Evolutionary conservation across 2,888 invertebrate genomes (phyloP).

Genomic region (Chrysotoxum bicinctum): DNA sequence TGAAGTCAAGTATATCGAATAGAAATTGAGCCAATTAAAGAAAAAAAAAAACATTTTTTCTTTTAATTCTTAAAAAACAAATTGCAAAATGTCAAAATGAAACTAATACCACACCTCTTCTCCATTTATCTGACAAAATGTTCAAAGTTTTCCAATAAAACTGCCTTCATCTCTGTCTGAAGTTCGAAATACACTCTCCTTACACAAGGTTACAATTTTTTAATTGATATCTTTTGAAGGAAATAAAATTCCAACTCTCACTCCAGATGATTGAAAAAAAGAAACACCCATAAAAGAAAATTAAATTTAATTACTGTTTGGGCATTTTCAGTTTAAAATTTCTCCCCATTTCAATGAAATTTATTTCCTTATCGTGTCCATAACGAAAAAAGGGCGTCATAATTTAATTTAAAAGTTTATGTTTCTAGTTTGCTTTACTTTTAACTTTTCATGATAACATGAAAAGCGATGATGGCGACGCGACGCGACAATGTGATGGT

Average conservation of each 20-base stretch:
- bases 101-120: neutral
- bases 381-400: slow-evolving; percentile 60
- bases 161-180: neutral
- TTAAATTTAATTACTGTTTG: slow-evolving; percentile 62
- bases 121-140: neutral
- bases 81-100: slow-evolving; percentile 16
- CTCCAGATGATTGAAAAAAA: slow-evolving; percentile 42
- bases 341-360: neutral
- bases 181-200: neutral
- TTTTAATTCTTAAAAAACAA: neutral
- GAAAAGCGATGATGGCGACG: neutral
- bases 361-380: slow-evolving; percentile 26
- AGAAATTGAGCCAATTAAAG: neutral
- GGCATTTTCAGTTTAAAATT: slow-evolving; percentile 34
- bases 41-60: too few species aligned
- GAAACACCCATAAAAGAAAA: slow-evolving; percentile 4
- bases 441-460: slow-evolving; percentile 50
- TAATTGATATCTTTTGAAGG: slow-evolving; percentile 49
- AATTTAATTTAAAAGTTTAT: slow-evolving; percentile 72
- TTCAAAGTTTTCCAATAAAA: slow-evolving; percentile 44
- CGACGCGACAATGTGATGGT: neutral
- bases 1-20: neutral
- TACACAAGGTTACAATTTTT: neutral
- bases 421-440: slow-evolving; percentile 61
- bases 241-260: slow-evolving; percentile 16